Conservation (phyloP, 2,797 vertebrate genomes). For the Lagodon rhomboides region DNA sequence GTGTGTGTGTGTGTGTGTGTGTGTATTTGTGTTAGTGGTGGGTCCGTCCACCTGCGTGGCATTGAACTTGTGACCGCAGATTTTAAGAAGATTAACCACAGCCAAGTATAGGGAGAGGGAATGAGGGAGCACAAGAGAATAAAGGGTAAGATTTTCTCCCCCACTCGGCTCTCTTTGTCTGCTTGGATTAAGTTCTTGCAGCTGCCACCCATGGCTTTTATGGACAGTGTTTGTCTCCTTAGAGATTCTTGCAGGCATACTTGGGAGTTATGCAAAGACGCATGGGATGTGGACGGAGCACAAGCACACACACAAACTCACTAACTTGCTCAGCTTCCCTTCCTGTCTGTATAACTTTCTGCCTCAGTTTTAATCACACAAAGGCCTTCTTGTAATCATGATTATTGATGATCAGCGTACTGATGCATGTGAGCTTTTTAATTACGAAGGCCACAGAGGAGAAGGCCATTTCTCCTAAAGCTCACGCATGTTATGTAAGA, state of each 20-base stretch:
- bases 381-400: conserved; percentile 42
- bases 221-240: conserved; percentile 81
- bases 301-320: conserved; percentile 36
- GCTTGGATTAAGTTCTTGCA: conserved; percentile 85
- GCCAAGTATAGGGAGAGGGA: conserved; percentile 83
- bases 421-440: conserved; percentile 35
- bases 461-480: conserved; percentile 23
- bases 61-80: conserved; percentile 85
- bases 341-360: conserved; percentile 37
- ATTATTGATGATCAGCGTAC: conserved; percentile 48
- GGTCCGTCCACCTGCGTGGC: conserved; percentile 84
- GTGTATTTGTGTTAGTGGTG: conserved; percentile 73
- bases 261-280: conserved; percentile 66
- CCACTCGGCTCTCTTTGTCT: conserved; percentile 82
- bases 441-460: conserved; percentile 31
- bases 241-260: conserved; percentile 75
- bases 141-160: conserved; percentile 83
- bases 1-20: conserved; percentile 53
- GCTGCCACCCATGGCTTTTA: conserved; percentile 85
- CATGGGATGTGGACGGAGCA: conserved; percentile 57
- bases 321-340: conserved; percentile 22
- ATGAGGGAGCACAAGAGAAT: conserved; percentile 80
- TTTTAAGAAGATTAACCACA: conserved; percentile 86
- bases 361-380: conserved; percentile 52
- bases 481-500: background rate